A percentile compares a stretch with the other conserved stretches of the same genome.
Conservation (phyloP, 2,797 vertebrate genomes). For the Rhyacichthys aspro region DNA sequence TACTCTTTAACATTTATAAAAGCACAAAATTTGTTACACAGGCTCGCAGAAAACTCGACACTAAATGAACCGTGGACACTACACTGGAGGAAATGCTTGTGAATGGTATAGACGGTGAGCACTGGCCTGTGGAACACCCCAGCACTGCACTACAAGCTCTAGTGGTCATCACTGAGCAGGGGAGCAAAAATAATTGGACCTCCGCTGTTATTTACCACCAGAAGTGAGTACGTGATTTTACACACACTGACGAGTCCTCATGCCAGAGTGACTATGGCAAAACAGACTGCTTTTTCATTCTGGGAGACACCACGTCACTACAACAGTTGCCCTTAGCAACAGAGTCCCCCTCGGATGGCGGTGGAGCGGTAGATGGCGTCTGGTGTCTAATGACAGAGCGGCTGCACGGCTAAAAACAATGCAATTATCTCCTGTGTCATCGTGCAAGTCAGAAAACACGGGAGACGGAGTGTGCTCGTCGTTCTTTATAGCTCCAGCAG, state of each 20-base stretch:
- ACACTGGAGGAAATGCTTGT: neutral
- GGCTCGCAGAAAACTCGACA: too few relatives aligned
- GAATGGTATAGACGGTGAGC: neutral
- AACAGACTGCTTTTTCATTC: constrained; percentile 37
- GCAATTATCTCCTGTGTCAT: constrained; percentile 55
- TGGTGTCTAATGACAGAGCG: constrained; percentile 47
- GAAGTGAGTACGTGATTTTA: constrained; percentile 19
- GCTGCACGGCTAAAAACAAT: constrained; percentile 52
- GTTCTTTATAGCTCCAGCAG: too few relatives aligned
- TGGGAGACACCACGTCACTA: constrained; percentile 24
- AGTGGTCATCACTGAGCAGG: constrained; percentile 7
- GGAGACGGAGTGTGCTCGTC: constrained; percentile 17
- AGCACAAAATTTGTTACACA: too few relatives aligned
- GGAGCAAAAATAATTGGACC: constrained; percentile 1
- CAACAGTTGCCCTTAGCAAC: constrained; percentile 67
- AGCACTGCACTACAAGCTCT: neutral
- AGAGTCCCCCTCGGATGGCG: constrained; percentile 53
- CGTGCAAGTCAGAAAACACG: constrained; percentile 17
- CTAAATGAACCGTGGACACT: neutral
- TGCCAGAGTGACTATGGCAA: constrained; percentile 33
- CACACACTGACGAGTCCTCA: constrained; percentile 16
- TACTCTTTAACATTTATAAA: too few relatives aligned
- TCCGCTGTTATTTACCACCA: constrained; percentile 13
- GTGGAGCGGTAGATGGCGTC: constrained; percentile 42
- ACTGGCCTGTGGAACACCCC: neutral